These are phyloP conservation scores for Planiliza haematocheilus DNA, from an alignment of 2,113 vertebrate genomes.

Conservation along the genomic window DNA sequence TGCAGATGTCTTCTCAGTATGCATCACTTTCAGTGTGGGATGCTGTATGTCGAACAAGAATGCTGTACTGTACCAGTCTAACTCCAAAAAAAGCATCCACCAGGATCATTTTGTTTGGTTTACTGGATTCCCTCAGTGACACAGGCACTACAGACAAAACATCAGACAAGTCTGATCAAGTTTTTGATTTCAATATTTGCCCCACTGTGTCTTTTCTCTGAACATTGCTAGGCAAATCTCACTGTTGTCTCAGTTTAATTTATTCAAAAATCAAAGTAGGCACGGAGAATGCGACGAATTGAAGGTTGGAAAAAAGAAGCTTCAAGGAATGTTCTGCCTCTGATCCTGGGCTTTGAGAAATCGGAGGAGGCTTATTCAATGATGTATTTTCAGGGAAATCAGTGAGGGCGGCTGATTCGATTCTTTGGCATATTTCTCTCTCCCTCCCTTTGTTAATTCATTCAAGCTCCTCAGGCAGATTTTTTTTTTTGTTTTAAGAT, in stretches of 20 bases:
- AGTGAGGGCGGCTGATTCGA: slow-evolving; percentile 28
- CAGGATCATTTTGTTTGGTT: slow-evolving; percentile 41
- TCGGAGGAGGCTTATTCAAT: slow-evolving; percentile 62
- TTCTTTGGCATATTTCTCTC: slow-evolving; percentile 51
- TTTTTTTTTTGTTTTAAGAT: slow-evolving; percentile 62
- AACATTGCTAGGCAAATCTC: slow-evolving; percentile 10
- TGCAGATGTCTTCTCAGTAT: slow-evolving; percentile 44
- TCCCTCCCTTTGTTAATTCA: slow-evolving; percentile 44
- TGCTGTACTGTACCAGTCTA: slow-evolving; percentile 16
- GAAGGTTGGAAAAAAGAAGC: slow-evolving; percentile 30
- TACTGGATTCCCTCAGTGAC: slow-evolving; percentile 41
- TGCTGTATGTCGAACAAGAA: slow-evolving; percentile 33
- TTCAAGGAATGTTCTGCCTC: slow-evolving; percentile 55
- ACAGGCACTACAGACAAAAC: slow-evolving; percentile 16
- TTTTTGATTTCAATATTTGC: slow-evolving; percentile 58
- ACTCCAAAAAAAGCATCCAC: not conserved
- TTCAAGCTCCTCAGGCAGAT: slow-evolving; percentile 62
- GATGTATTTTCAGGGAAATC: slow-evolving; percentile 58
- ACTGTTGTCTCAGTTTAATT: slow-evolving; percentile 72
- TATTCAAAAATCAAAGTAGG: slow-evolving; percentile 69
- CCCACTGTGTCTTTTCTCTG: not conserved
- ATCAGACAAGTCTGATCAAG: slow-evolving; percentile 54
- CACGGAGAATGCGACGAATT: slow-evolving; percentile 19
- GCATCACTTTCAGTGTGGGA: slow-evolving; percentile 36
- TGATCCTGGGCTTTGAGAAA: slow-evolving; percentile 71